Percentiles rank a stretch among this genome's conserved stretches.
These are phyloP conservation scores for Drosophila percnosoma DNA, from an alignment of 2,888 invertebrate genomes.

Conservation along the genomic window DNA sequence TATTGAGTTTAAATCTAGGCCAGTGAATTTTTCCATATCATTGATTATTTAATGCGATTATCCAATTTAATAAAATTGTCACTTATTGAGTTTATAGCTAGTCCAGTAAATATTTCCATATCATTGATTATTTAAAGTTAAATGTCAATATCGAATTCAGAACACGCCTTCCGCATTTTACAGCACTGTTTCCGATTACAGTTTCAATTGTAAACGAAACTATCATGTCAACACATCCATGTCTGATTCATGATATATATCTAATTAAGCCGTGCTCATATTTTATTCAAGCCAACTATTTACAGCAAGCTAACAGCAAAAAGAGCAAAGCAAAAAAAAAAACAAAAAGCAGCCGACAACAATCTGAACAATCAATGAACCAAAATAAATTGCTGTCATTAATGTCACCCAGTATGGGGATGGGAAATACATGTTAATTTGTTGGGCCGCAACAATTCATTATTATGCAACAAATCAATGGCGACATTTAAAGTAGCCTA, in stretches of 20 bases:
- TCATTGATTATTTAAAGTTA: neutral
- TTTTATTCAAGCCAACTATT: constrained; percentile 18
- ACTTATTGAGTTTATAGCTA: neutral
- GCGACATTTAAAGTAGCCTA: constrained; percentile 27
- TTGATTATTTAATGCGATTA: neutral
- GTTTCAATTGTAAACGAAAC: constrained; percentile 13
- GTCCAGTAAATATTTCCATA: neutral
- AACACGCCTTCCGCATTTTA: neutral
- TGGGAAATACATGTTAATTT: constrained; percentile 68
- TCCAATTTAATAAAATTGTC: neutral
- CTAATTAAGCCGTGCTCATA: constrained; percentile 15
- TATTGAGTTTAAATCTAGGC: neutral
- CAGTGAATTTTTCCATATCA: neutral
- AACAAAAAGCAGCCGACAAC: constrained; percentile 5
- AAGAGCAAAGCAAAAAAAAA: constrained; percentile 16
- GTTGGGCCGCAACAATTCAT: constrained; percentile 57
- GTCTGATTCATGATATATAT: constrained; percentile 24
- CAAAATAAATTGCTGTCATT: constrained; percentile 66
- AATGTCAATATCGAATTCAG: neutral
- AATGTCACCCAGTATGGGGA: constrained; percentile 36
- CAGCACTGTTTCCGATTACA: neutral
- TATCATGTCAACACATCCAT: constrained; percentile 6
- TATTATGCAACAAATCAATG: constrained; percentile 63
- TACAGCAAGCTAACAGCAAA: constrained; percentile 47
- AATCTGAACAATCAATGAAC: constrained; percentile 59